Percentiles rank a stretch among this genome's conserved stretches.
These are phyloP conservation scores for Trachythela sp. DNA, from an alignment of 64 coral and sea anemone species.

Conservation along the genomic window DNA sequence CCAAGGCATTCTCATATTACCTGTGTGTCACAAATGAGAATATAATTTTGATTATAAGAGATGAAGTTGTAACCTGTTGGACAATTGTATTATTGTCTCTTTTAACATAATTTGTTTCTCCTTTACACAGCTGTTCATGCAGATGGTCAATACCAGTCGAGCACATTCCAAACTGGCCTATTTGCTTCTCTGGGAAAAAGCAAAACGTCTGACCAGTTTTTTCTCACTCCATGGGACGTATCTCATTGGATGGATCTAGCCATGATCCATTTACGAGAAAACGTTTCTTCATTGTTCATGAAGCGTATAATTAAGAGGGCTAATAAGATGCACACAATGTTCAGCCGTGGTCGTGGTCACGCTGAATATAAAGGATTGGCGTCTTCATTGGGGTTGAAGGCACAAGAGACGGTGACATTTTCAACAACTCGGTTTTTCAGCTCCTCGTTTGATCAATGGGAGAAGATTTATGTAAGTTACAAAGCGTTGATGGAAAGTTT, in stretches of 20 bases:
- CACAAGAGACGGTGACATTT: neutral
- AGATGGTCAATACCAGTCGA: constrained; percentile 6
- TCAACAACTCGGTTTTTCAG: neutral
- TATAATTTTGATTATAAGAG: too few relatives aligned
- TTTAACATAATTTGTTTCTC: neutral
- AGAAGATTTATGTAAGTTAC: neutral
- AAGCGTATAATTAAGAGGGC: neutral
- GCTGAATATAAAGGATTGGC: neutral
- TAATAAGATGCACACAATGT: neutral
- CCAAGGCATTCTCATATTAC: neutral
- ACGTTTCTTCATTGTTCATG: neutral
- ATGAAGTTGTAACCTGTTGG: too few relatives aligned
- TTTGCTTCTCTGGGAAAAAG: neutral
- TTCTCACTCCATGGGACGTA: neutral
- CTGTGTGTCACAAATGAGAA: neutral
- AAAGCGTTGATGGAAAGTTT: constrained; percentile 4
- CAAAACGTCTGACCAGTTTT: neutral
- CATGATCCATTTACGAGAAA: neutral
- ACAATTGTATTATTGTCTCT: too few relatives aligned
- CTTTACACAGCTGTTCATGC: neutral
- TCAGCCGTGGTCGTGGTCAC: constrained; percentile 1
- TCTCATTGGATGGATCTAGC: neutral
- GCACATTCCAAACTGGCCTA: neutral
- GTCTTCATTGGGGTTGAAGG: neutral
- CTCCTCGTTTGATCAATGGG: neutral